Base-by-base conservation (phyloP, 1,140 invertebrate genomes). In the Drosophila obscura region DNA sequence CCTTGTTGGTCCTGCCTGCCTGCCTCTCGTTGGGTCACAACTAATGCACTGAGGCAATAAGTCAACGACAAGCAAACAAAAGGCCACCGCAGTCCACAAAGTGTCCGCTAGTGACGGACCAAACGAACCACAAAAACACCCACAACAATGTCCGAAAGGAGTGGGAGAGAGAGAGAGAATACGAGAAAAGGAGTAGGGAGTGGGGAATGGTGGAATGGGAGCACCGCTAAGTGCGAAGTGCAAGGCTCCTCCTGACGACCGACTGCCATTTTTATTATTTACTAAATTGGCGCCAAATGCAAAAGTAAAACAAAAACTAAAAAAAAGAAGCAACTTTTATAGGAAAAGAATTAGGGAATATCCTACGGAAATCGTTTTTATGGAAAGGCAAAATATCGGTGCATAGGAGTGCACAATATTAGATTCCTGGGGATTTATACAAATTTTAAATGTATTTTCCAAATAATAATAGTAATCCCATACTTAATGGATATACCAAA, bases 251-350 rank as follows among this genome's bases (percentile, higher is more conserved):
- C 4, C 35, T 35, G 35, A 35, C 35, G 35, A 71, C 64, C 74
- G 77, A 87, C 73, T 87, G 57, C 81, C 73, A 80, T 83, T 84
- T 85, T 81, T 84, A 84, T 84, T 84, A 84, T 84, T 84, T 84
- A 84, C 73, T 87, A 84, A 84, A 84, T 84, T 84, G 81, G 81
- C 82, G 81, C 83, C 81, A 84, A 84, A 84, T 84, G 81, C 82
- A 85, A 85, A 39, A 80, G 61, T 72, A 72, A 77, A 63, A 73
- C 19, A 46, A 67, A 75, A 62, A 73, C 56, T 44, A 64, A 82
- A 15, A 35, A 53, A 1, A 13, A 19, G 16, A 9, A 5, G 1
- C 0, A 41, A 31, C 2, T 28, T 13, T 4, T 39, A 5, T 6
- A 39, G 35, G 11, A 43, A 11, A 24, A 51, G 67, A 71, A 48